Percentiles rank a stretch among this genome's conserved stretches.
phyloP scores from a whole-genome alignment of 1,140 invertebrate species.

The Neodiprion lecontei region DNA sequence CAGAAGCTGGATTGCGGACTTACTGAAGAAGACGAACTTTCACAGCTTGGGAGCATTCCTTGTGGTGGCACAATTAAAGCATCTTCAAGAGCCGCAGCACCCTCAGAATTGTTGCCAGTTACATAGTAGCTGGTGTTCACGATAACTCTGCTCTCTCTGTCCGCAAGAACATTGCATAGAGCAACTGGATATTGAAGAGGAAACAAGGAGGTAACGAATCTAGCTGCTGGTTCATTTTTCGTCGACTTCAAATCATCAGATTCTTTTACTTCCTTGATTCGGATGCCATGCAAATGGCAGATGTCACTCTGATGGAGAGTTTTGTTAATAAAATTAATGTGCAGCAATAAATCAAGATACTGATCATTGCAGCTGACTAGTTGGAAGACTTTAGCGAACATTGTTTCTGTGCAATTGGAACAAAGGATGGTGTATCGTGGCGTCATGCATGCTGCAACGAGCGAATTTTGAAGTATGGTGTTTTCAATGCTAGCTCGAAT shows the following conservation, averaged over 20 bases:
- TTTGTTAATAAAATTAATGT: slow-evolving; percentile 62
- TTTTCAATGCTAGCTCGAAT: slow-evolving; percentile 49
- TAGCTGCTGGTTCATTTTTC: slow-evolving; percentile 37
- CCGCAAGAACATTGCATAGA: slow-evolving; percentile 76
- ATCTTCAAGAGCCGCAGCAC: neutral
- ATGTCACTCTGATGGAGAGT: slow-evolving; percentile 65
- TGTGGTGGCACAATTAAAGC: slow-evolving; percentile 8
- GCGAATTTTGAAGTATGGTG: slow-evolving; percentile 37
- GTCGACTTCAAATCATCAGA: slow-evolving; percentile 55
- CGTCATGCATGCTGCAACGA: slow-evolving; percentile 61
- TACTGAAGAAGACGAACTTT: neutral
- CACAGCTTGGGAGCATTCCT: neutral
- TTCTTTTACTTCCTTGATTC: slow-evolving; percentile 63
- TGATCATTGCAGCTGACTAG: slow-evolving; percentile 70
- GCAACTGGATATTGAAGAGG: slow-evolving; percentile 73
- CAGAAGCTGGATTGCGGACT: neutral
- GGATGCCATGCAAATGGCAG: slow-evolving; percentile 66
- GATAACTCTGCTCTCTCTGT: slow-evolving; percentile 71
- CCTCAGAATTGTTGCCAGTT: slow-evolving; percentile 26
- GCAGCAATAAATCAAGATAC: slow-evolving; percentile 64
- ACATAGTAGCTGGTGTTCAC: slow-evolving; percentile 65
- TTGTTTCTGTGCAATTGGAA: slow-evolving; percentile 72
- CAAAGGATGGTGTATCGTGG: slow-evolving; percentile 75
- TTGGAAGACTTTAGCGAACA: slow-evolving; percentile 70
- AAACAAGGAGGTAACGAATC: slow-evolving; percentile 68